These are phyloP conservation scores for Oceanodroma tethys DNA, from an alignment of 2,113 vertebrate species.

Conservation along the genomic window DNA sequence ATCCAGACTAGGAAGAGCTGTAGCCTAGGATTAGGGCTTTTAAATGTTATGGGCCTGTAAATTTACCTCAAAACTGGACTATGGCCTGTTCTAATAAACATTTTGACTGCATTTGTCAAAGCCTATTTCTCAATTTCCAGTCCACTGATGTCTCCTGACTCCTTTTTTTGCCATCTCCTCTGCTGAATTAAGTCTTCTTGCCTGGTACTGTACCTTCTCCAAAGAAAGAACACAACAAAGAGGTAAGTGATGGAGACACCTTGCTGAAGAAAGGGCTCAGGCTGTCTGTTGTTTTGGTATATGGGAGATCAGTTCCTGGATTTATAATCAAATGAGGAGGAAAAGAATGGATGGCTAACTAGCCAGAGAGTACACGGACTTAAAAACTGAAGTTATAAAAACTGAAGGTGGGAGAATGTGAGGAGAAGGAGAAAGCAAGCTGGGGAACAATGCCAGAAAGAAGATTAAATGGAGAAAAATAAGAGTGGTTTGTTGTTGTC, in stretches of 20 bases:
- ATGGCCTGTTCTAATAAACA: not conserved
- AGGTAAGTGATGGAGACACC: not conserved
- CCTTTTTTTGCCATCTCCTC: not conserved
- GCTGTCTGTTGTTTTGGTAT: not conserved
- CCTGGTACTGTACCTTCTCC: not conserved
- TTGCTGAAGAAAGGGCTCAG: not conserved
- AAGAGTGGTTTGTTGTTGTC: not conserved
- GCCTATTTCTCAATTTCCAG: not conserved
- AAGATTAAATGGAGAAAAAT: not conserved
- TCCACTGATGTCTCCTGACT: not conserved
- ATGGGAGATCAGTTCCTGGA: not conserved
- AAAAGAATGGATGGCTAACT: not conserved
- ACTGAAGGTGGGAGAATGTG: not conserved
- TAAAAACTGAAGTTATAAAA: not conserved
- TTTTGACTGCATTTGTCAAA: not conserved
- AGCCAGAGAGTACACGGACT: not conserved
- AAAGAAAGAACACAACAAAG: not conserved
- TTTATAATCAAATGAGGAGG: not conserved
- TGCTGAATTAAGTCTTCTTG: not conserved
- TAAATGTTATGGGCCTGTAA: not conserved
- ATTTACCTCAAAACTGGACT: not conserved
- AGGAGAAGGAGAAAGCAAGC: not conserved
- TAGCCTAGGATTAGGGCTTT: not conserved
- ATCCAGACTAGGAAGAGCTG: not conserved
- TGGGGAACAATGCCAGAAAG: not conserved